Percentiles rank a stretch among this genome's conserved stretches.
phyloP scores from a whole-genome alignment of 2,797 vertebrate species.

The Gallinago solitaria region DNA sequence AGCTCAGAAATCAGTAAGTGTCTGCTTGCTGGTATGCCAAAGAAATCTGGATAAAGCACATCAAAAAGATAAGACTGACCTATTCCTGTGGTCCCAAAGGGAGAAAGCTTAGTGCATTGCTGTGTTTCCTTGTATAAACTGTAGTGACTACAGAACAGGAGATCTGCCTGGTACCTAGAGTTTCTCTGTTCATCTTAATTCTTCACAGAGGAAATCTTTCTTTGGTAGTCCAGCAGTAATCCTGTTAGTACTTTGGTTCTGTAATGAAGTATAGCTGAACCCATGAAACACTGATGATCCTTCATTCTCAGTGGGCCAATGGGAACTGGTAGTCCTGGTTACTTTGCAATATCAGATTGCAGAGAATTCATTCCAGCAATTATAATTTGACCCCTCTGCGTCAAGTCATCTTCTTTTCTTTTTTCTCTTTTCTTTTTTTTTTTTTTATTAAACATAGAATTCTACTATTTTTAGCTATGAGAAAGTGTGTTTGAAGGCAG shows the following conservation, averaged over 20 bases:
- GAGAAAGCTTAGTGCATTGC: not conserved
- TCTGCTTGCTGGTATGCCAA: not conserved
- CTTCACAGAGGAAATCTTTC: not conserved
- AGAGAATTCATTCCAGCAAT: not conserved
- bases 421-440: too few relatives aligned
- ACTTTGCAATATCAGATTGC: not conserved
- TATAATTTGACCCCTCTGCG: not conserved
- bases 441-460: not conserved
- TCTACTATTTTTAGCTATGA: not conserved
- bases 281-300: not conserved
- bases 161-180: not conserved
- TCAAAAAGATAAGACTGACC: not conserved
- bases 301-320: not conserved
- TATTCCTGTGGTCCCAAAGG: not conserved
- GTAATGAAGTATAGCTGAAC: not conserved
- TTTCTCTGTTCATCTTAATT: not conserved
- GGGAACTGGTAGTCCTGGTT: not conserved
- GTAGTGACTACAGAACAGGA: not conserved
- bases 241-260: not conserved
- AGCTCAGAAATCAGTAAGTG: not conserved
- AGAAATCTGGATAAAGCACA: conserved; percentile 5
- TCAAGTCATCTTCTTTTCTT: too few relatives aligned
- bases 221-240: not conserved
- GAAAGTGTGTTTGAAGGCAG: not conserved
- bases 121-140: not conserved